Base-by-base conservation (phyloP, 2,888 invertebrate species). In the Agonopterix heracliana region DNA sequence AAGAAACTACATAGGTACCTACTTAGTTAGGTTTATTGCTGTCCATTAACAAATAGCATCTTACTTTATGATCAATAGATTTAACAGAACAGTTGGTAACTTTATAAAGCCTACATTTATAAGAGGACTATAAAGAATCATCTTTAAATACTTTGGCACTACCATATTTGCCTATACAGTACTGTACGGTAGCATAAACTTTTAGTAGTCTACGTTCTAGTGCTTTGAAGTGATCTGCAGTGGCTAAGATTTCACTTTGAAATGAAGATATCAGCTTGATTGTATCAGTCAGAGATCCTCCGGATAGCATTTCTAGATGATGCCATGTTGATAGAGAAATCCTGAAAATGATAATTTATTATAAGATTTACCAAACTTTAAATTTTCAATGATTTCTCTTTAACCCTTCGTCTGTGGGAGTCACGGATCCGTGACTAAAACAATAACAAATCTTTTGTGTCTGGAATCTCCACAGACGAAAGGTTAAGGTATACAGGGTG, bases 121-220 rank as follows among this genome's bases (percentile, higher is more conserved):
- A 41, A 13, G 11, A 40, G 40, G 1, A 40, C 40, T 40, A 40
- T 40, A 40, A 41, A 41, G 56, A 38, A 38, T n/a, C 64, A 61
- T 65, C 72, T 66, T 71, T 79, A 46, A 86, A 74, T 47, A 88
- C 86, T 63, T 80, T 85, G 45, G 77, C 69, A 59, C 90, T 90
- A 44, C 91, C 91, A 63, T 89, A 78, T 66, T 87, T 90, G 50
- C 87, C 89, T 65, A 93, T 90, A 74, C 96, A 96, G 71, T 92
- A 91, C 74, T 94, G 93, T 45, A 96, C 91, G 47, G 94, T 92
- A 9, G 95, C 93, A 75, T 93, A 94, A 42, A 96, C 85, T 58
- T 93, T 91, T 47, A 93, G 78, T 40, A 97, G 75, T 69, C 96
- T 87, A 56, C 96, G 85, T 72, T 97, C 95, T 42, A 97, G 87